Conservation (phyloP, 1,140 invertebrate species). For the Drosophila elegans region DNA sequence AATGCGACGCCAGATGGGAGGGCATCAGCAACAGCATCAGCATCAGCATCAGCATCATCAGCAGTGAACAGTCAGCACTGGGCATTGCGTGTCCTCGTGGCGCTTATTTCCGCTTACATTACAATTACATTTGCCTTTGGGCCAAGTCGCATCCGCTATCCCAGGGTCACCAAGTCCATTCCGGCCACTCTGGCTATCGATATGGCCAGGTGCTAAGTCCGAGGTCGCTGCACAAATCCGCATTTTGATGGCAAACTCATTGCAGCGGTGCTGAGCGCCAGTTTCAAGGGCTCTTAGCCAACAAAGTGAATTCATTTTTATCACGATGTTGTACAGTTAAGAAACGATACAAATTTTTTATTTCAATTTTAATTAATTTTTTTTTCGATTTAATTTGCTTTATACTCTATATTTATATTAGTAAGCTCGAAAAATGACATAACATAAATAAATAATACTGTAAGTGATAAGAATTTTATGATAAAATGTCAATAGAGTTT, state of each 20-base stretch:
- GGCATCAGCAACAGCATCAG: too few species aligned
- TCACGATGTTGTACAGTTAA: too few species aligned
- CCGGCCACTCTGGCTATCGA: conserved; percentile 6
- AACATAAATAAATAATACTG: too few species aligned
- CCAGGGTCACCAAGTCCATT: conserved; percentile 19
- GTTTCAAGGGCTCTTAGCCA: not conserved
- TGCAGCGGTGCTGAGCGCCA: not conserved
- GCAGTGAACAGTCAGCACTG: conserved; percentile 18
- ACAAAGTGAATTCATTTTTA: not conserved
- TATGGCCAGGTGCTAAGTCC: conserved; percentile 25
- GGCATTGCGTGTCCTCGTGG: conserved; percentile 43
- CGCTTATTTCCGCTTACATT: conserved; percentile 82
- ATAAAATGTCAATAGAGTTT: too few species aligned
- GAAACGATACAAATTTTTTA: too few species aligned
- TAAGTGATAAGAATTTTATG: too few species aligned
- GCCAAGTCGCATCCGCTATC: conserved; percentile 20
- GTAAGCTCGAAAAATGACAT: too few species aligned
- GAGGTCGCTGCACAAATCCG: conserved; percentile 18
- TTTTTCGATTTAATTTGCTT: too few species aligned
- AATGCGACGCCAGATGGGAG: conserved; percentile 57
- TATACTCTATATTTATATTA: too few species aligned
- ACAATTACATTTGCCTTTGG: conserved; percentile 72
- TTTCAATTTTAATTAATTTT: too few species aligned
- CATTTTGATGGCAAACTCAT: conserved; percentile 14
- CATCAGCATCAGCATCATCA: too few species aligned